Evolutionary conservation across 2,888 invertebrate species (phyloP).

Genomic region (Scaptodrosophila latifasciaeformis): DNA sequence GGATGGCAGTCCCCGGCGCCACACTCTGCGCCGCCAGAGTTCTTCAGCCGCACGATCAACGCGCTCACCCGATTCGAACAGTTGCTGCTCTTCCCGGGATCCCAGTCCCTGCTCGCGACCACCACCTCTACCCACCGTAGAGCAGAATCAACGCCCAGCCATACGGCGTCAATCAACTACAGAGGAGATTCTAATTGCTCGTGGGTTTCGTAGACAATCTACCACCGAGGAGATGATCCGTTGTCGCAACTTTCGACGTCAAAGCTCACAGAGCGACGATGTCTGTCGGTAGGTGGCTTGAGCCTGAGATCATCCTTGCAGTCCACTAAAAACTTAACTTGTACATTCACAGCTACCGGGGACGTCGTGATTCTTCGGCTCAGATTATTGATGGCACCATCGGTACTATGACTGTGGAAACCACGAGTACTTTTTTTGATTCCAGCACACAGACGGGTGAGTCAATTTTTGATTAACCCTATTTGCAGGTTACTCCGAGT

Average conservation of each 20-base stretch:
- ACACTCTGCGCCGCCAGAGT: constrained; percentile 86
- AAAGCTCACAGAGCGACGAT: constrained; percentile 92
- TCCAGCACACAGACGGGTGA: constrained; percentile 94
- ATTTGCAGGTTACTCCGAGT: no score
- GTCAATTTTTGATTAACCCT: no score
- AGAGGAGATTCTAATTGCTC: constrained; percentile 91
- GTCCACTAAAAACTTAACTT: background rate
- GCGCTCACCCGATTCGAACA: constrained; percentile 83
- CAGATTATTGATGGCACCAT: constrained; percentile 94
- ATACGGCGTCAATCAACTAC: constrained; percentile 92
- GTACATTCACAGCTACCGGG: constrained; percentile 65
- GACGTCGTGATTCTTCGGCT: constrained; percentile 84
- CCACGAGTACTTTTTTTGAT: constrained; percentile 93
- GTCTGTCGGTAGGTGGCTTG: constrained; percentile 77
- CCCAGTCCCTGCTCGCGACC: constrained; percentile 86
- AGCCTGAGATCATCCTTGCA: background rate
- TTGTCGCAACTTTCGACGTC: constrained; percentile 91
- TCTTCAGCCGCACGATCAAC: constrained; percentile 83
- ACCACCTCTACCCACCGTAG: constrained; percentile 76
- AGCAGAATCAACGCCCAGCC: constrained; percentile 81
- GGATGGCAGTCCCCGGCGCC: constrained; percentile 85
- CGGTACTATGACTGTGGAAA: constrained; percentile 94
- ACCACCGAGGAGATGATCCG: constrained; percentile 96
- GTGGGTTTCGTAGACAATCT: constrained; percentile 91
- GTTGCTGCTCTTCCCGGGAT: constrained; percentile 86